These are phyloP conservation scores for Tautogolabrus adspersus DNA, from an alignment of 2,113 vertebrate genomes.

Conservation along the genomic window DNA sequence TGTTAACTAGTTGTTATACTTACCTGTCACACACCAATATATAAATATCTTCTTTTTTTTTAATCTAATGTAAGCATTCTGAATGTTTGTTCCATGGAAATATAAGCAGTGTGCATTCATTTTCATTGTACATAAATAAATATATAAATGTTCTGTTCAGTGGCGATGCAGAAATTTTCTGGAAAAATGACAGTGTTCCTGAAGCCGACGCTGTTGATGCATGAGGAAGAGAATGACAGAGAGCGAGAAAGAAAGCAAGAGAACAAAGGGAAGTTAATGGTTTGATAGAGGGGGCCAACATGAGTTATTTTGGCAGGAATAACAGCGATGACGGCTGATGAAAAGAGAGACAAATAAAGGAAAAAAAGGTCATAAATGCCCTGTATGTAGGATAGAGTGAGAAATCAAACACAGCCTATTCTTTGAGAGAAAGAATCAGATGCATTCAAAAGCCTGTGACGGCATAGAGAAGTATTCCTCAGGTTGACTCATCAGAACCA, in stretches of 20 bases:
- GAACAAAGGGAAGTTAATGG: constrained; percentile 38
- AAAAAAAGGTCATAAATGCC: constrained; percentile 55
- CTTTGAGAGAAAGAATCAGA: constrained; percentile 33
- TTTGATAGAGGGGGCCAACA: constrained; percentile 51
- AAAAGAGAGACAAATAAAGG: constrained; percentile 35
- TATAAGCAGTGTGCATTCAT: constrained; percentile 82
- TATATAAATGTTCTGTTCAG: constrained; percentile 82
- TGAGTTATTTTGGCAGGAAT: constrained; percentile 40
- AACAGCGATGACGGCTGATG: constrained; percentile 38
- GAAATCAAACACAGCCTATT: constrained; percentile 33
- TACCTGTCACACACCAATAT: constrained; percentile 80
- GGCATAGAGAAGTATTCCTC: constrained; percentile 65
- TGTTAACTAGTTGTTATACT: constrained; percentile 81
- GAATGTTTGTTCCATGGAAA: constrained; percentile 84
- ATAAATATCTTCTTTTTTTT: constrained; percentile 81
- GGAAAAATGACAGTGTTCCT: constrained; percentile 50
- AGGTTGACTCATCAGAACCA: constrained; percentile 70
- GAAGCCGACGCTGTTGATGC: constrained; percentile 33
- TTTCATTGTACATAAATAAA: constrained; percentile 88
- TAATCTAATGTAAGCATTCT: constrained; percentile 83
- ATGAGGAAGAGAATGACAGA: constrained; percentile 39
- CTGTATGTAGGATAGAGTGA: constrained; percentile 51
- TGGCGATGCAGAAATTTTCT: constrained; percentile 76
- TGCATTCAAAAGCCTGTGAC: constrained; percentile 46
- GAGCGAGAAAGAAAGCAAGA: constrained; percentile 25